phyloP scores from a whole-genome alignment of 2,888 invertebrate species.

The Epistrophe grossulariae region DNA sequence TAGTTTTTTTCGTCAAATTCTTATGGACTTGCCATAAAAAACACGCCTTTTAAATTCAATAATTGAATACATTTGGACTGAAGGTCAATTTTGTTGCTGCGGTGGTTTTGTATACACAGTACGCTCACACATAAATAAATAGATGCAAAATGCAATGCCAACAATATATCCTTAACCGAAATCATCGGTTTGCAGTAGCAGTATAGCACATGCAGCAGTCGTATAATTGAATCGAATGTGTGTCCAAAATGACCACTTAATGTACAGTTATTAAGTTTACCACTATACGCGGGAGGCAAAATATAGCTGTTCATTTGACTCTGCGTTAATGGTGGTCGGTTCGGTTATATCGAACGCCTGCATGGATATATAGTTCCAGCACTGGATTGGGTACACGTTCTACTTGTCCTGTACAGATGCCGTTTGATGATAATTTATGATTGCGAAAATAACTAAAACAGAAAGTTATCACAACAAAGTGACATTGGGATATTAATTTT shows the following conservation, averaged over 20 bases:
- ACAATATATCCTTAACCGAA: conserved; percentile 3
- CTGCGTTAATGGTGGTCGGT: no score
- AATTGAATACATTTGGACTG: not conserved
- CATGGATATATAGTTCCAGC: not conserved
- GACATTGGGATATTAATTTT: not conserved
- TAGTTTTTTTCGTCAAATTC: no score
- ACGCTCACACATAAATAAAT: no score
- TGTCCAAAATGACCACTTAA: conserved; percentile 17
- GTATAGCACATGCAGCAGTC: not conserved
- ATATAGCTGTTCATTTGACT: not conserved
- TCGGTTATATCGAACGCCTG: not conserved
- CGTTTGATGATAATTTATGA: conserved; percentile 2
- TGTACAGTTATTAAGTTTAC: conserved; percentile 8
- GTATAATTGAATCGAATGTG: conserved; percentile 4
- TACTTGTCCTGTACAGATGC: not conserved
- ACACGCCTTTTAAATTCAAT: no score
- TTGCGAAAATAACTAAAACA: conserved; percentile 1
- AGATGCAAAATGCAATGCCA: not conserved
- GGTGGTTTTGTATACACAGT: not conserved
- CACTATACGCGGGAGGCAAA: not conserved
- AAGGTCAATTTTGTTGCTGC: not conserved
- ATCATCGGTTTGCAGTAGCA: not conserved
- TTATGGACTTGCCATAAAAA: no score
- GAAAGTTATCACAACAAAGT: not conserved
- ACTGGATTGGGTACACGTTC: not conserved